Percentiles rank a stretch among this genome's conserved stretches.
These are phyloP conservation scores for Elephas maximus DNA, from an alignment of 2,113 vertebrate species.

Conservation along the genomic window DNA sequence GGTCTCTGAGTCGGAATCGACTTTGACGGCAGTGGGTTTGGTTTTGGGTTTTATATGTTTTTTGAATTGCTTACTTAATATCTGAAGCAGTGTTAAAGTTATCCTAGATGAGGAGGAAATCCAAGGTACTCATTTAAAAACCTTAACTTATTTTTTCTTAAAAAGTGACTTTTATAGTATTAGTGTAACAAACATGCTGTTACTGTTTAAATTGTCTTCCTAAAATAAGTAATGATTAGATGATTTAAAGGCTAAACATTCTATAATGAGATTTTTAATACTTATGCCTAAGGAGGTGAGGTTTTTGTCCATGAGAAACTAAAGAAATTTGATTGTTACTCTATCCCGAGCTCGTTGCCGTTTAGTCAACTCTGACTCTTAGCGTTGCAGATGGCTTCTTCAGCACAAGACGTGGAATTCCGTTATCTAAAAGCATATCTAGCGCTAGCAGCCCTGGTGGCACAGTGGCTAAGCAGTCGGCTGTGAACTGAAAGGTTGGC, in stretches of 20 bases:
- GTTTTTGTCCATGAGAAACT: slow-evolving; percentile 42
- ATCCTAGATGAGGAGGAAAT: background rate
- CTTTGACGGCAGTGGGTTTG: too few relatives aligned
- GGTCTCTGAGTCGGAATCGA: too few relatives aligned
- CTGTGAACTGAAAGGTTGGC: too few relatives aligned
- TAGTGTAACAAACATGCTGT: background rate
- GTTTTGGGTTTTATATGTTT: background rate
- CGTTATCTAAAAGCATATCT: background rate
- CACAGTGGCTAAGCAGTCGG: too few relatives aligned
- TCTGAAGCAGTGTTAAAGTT: background rate
- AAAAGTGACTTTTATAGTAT: background rate
- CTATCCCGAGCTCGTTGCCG: too few relatives aligned
- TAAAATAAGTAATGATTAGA: slow-evolving; percentile 8
- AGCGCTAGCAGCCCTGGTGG: background rate
- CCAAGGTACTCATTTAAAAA: background rate
- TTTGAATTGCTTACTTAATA: background rate
- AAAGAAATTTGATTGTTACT: background rate
- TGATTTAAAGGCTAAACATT: background rate
- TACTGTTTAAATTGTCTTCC: background rate
- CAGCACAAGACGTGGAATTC: background rate
- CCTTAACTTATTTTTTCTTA: background rate
- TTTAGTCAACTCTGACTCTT: too few relatives aligned
- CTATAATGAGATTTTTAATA: background rate
- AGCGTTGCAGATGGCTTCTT: background rate
- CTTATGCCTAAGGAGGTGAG: slow-evolving; percentile 20